Evolutionary conservation across 2,888 invertebrate genomes (phyloP), one percentile per base, ranked within the genome.

Genomic region (Azorinus chamasolen): DNA sequence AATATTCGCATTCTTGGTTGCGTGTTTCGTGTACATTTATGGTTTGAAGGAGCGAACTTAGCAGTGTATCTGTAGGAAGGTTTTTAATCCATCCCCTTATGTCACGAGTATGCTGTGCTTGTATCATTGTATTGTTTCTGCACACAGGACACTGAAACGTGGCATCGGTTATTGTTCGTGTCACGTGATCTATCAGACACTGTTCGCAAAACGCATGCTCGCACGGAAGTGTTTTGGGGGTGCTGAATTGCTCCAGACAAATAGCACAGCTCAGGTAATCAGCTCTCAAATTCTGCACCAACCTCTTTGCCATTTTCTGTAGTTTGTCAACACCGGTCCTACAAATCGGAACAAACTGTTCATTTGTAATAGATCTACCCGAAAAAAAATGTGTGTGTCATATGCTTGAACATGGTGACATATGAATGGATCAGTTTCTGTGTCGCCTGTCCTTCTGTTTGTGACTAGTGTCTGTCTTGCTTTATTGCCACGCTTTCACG

Each of bases 211-310:
- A 78, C 18, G 59, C 61, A 25, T 78, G 78, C 32, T 72, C 61
- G 55, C 78, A 78, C 50, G 78, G 69, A 2, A 78, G 51, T 25
- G 59, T 41, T 37, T 63, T 64, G 10, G 78, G 78, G 14, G 54
- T 48, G 6, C 37, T 39, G 25, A 55, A 78, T 41, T 69, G 64
- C 12, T 73, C 73, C 8, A 78, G 64, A 59, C 78, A 78, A 14
- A 78, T 73, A 18, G 69, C 53, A 22, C 78, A 78, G 27, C 72
- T 69, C 12, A 78, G 65, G 32, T 73, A 78, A 8, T 78, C 78
- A 10, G 59, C 65, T n/a, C 65, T 63, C 16, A 78, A 24, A 16
- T 61, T 72, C n/a, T 39, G 63, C 8, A 37, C 69, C 48, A 78
- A 48, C 16, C 51, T 54, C 32, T 57, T 55, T 10, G 76, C 66